Evolutionary conservation across 2,113 vertebrate genomes (phyloP).

Genomic region (Gallinago undulata): DNA sequence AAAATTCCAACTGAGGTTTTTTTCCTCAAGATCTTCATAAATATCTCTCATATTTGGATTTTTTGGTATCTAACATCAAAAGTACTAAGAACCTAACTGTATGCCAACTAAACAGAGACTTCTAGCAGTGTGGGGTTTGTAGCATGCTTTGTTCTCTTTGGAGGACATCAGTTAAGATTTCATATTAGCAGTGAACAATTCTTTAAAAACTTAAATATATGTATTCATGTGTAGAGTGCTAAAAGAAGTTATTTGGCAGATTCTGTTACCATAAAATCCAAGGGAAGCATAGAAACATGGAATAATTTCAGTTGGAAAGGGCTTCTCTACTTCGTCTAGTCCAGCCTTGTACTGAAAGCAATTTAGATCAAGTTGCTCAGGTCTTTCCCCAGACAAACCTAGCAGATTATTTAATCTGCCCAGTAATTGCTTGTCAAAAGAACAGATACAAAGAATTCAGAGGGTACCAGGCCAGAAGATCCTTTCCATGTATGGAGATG

Average conservation of each 20-base stretch:
- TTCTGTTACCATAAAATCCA: not conserved
- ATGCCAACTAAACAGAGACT: not conserved
- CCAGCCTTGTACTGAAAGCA: not conserved
- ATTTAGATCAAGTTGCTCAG: not conserved
- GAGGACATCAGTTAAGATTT: not conserved
- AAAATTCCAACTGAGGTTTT: not conserved
- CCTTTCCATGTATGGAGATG: not conserved
- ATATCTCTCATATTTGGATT: not conserved
- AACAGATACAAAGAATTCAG: not conserved
- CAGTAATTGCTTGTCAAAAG: not conserved
- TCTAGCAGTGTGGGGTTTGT: not conserved
- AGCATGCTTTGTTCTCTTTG: not conserved
- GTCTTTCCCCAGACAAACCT: not conserved
- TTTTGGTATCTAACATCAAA: not conserved
- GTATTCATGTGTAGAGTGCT: not conserved
- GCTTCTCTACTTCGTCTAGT: not conserved
- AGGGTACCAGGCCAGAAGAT: not conserved
- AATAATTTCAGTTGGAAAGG: not conserved
- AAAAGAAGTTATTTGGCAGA: not conserved
- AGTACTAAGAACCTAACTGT: not conserved
- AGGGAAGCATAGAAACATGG: not conserved
- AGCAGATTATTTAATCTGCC: not conserved
- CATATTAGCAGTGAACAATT: not conserved
- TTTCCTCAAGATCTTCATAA: not conserved
- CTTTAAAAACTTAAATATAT: not conserved